A percentile compares a stretch with the other conserved stretches of the same genome.
Conservation (phyloP, 30 jellyfish, hydroid and myxozoan species). For the Cassiopea xamachana region DNA sequence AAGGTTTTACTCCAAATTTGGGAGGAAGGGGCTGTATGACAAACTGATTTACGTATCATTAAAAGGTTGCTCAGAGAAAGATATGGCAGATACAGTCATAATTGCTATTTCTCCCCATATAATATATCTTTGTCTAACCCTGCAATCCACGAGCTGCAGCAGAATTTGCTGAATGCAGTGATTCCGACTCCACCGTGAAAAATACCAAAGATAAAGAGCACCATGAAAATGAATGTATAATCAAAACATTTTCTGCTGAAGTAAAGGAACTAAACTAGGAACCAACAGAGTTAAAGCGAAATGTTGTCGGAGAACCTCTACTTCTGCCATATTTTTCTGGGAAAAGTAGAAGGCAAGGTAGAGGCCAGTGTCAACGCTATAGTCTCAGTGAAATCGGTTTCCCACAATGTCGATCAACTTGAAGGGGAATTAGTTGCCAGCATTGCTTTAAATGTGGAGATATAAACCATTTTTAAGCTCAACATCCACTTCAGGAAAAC, state of each 20-base stretch:
- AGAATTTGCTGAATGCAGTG: conserved; percentile 11
- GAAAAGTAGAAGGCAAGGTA: conserved; percentile 33
- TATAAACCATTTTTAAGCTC: conserved; percentile 31
- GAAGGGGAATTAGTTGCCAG: conserved; percentile 52
- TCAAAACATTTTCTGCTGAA: conserved; percentile 35
- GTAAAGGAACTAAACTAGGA: conserved; percentile 48
- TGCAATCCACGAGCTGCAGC: conserved; percentile 58
- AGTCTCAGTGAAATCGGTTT: conserved; percentile 44
- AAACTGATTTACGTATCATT: not conserved
- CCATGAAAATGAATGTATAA: conserved; percentile 9
- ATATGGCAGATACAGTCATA: not conserved
- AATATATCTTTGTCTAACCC: not conserved
- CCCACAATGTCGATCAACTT: conserved; percentile 49
- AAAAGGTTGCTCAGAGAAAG: not conserved
- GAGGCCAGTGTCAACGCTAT: conserved; percentile 28
- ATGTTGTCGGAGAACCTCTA: conserved; percentile 17
- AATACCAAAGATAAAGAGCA: conserved; percentile 8
- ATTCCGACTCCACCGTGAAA: conserved; percentile 19
- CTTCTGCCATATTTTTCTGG: conserved; percentile 40
- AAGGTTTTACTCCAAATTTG: not conserved
- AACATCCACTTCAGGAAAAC: conserved; percentile 57
- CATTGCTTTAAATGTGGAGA: conserved; percentile 49
- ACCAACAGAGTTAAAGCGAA: conserved; percentile 40
- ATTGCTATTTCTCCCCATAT: not conserved
- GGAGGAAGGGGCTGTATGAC: not conserved